Evolutionary conservation across 1,140 invertebrate genomes (phyloP), one percentile per base, ranked within the genome.

Genomic region (Psix sp.): DNA sequence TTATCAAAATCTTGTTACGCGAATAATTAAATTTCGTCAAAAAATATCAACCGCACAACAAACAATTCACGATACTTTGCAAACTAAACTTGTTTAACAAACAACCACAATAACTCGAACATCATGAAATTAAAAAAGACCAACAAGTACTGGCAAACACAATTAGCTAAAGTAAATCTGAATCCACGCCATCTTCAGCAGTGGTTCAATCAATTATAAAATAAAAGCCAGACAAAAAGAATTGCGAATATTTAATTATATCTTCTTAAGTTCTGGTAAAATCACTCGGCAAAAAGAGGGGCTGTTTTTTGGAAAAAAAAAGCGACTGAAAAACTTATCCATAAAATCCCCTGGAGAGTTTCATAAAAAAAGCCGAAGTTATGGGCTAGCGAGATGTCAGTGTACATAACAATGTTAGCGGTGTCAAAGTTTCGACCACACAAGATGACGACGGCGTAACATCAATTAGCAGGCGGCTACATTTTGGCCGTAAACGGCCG

Each of bases 391-490:
- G 7, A 39, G 40, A 35, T 56, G 21, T 54, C 42, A 39, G 40
- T 24, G 14, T 29, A 29, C n/a, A 10, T 24, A 36, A 56, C 62
- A 56, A 54, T 65, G 40, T 65, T 39, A 51, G 20, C 24, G 21
- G 31, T 63, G 67, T 65, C 59, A 59, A 59, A 56, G 52, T 66
- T 42, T 48, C 54, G 75, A 74, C 75, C 82, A 82, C 81, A 79
- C 82, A 82, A 73, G 70, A 49, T 66, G 68, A 74, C 56, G 39
- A 74, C 56, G 39, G 66, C 48, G 74, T 77, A 82, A 77, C 82
- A 80, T 84, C 80, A 79, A 83, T 85, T 83, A 84, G 81, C 81
- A 39, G 79, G 76, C 77, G 77, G 77, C 76, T 75, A 40, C 63
- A 63, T 57, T 74, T 76, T 16, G 56, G 18, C 51, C 40, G 40